Conservation (phyloP, 2,888 invertebrate species). For the Sphaerophoria rueppellii region DNA sequence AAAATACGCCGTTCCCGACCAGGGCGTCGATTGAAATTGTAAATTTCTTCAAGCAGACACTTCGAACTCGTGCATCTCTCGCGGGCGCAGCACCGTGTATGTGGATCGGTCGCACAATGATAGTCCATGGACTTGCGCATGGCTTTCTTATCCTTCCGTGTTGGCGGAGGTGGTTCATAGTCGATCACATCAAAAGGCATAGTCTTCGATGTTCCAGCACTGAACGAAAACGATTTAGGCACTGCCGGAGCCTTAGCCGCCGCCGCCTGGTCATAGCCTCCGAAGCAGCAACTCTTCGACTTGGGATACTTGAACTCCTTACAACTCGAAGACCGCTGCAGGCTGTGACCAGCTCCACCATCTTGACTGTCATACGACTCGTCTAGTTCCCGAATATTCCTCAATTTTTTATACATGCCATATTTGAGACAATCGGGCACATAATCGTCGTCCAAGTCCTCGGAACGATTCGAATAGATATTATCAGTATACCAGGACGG, state of each 20-base stretch:
- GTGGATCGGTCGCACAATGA: constrained; percentile 77
- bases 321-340: constrained; percentile 81
- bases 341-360: constrained; percentile 75
- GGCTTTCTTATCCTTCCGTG: constrained; percentile 79
- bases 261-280: constrained; percentile 76
- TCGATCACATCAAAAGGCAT: constrained; percentile 82
- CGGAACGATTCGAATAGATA: constrained; percentile 82
- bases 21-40: constrained; percentile 76
- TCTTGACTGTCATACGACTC: constrained; percentile 77
- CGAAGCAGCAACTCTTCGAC: constrained; percentile 82
- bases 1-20: constrained; percentile 53
- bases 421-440: constrained; percentile 81
- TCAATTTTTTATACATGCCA: constrained; percentile 78
- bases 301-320: constrained; percentile 82
- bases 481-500: constrained; percentile 82
- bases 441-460: constrained; percentile 81
- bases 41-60: constrained; percentile 80
- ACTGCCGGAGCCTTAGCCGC: constrained; percentile 79
- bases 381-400: constrained; percentile 80
- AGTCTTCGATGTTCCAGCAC: constrained; percentile 79
- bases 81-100: constrained; percentile 78
- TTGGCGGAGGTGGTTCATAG: constrained; percentile 80
- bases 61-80: constrained; percentile 81
- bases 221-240: constrained; percentile 82
- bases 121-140: constrained; percentile 79